phyloP scores from a whole-genome alignment of 2,797 vertebrate genomes.

The Sebastes reedi region DNA sequence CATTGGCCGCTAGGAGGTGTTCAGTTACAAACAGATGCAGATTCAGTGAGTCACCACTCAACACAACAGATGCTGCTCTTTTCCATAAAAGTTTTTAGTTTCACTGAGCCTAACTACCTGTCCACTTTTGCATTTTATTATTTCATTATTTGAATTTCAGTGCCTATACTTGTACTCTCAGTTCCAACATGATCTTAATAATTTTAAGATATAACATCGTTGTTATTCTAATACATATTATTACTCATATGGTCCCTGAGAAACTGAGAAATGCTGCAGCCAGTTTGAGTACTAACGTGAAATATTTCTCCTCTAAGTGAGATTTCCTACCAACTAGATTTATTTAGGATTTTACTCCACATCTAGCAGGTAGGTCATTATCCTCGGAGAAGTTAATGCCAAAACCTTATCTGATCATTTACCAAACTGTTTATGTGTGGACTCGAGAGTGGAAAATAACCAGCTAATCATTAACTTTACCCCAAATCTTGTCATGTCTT shows the following conservation, averaged over 20 bases:
- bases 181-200: neutral
- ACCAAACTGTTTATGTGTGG: neutral
- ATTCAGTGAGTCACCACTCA: neutral
- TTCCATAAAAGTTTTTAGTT: neutral
- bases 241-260: neutral
- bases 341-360: neutral
- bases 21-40: neutral
- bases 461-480: neutral
- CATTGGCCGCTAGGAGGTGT: neutral
- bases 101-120: rapidly evolving
- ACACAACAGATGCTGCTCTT: neutral
- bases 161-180: neutral
- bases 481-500: neutral
- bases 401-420: neutral
- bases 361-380: neutral
- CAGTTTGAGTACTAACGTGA: neutral
- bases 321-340: neutral
- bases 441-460: neutral
- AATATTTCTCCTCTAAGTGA: neutral
- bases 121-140: neutral
- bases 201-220: neutral
- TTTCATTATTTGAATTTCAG: neutral
- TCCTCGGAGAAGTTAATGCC: neutral
- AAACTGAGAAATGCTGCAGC: neutral
- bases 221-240: neutral